Evolutionary conservation across 37 sponge, comb jelly and placozoan species (phyloP), one percentile per base, ranked within the genome.

Genomic region (Petrosia ficiformis): DNA sequence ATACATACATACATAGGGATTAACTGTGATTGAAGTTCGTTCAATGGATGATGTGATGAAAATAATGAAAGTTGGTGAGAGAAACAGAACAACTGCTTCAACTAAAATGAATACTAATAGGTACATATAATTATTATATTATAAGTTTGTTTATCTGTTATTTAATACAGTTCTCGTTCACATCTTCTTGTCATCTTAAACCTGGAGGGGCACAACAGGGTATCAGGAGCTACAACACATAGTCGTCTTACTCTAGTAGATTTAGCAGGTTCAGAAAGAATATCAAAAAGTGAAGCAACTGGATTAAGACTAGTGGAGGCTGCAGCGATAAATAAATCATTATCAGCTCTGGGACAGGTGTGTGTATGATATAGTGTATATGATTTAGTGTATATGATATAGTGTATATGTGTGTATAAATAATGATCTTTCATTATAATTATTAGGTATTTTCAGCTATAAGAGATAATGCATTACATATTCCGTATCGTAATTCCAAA

Each of bases 91-190:
- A 54, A 85, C 84, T 3, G 93, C 93, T 24, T 70, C 68, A 30
- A 92, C 93, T 10, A 86, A 84, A 34, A 92, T 92, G 93, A 92
- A 92, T 48, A 86, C 93, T 19, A 84, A 80, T 67, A 92, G 93
- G 93, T 92, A 66, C 82, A 10, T 29, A 64, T 29, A 64, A 8
- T 8, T 8, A 22, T 64, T 14, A 8, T 30, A 29, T 64, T 10
- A 22, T n/a, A 29, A 22, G 10, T 25, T 16, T 22, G 8, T 30
- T 8, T 30, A 22, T 64, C 28, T 64, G 10, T 25, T 64, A 25
- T 26, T 35, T 48, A 11, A 16, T 69, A 14, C 35, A 92, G 92
- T 57, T 92, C 92, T 19, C 80, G 92, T 28, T 92, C 92, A 19
- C 92, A 92, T 41, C 84, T 86, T 3, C 73, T 92, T 32, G 71